Base-by-base conservation (phyloP, 2,797 vertebrate genomes). In the Sebastes vulpes region DNA sequence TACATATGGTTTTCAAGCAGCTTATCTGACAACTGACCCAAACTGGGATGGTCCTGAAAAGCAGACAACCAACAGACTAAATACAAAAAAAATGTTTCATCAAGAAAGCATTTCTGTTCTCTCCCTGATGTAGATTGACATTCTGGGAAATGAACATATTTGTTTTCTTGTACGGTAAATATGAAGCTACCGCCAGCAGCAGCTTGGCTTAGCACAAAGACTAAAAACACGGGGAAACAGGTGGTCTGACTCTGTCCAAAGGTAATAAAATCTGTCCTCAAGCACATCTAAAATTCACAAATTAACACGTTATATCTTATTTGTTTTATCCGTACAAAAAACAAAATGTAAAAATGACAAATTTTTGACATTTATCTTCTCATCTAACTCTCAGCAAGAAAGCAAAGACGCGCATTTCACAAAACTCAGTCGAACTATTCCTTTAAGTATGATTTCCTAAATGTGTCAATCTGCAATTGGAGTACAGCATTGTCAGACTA, bases 1-100 rank as follows among this genome's bases (percentile, higher is more conserved):
- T 98, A 96, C 85, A 99, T 97, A 65, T 96, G 95, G 95, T 99
- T 99, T 89, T 98, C 96, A 85, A 98, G 96, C 90, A 99, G 77
- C 84, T 98, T 99, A 82, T 99, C 97, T 65, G 97, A 97, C 74
- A 99, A 95, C 82, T 97, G 97, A 6, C 98, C 98, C 78, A 99
- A 78, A 61, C 97, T 98, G 23, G 98, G 98, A 95, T 99, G 97
- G 65, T 99, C 98, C 98, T 99, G 84, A 60, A 79, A 84, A 53
- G 20, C 3, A 81, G 2, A 77, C 5, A 79, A 68, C 2, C 25
- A 75, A 38, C 1, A 54, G 28, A 61, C 1, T 38, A 9, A 59
- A 48, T 50, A 25, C 25, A 60, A 3, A 31, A 58, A 58, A 10
- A 53, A 23, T 0, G 0, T 23, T 26, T 65, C 12, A 31, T 57